Evolutionary conservation across 2,888 invertebrate species (phyloP).

Genomic region (Orthonychiurus folsomi): DNA sequence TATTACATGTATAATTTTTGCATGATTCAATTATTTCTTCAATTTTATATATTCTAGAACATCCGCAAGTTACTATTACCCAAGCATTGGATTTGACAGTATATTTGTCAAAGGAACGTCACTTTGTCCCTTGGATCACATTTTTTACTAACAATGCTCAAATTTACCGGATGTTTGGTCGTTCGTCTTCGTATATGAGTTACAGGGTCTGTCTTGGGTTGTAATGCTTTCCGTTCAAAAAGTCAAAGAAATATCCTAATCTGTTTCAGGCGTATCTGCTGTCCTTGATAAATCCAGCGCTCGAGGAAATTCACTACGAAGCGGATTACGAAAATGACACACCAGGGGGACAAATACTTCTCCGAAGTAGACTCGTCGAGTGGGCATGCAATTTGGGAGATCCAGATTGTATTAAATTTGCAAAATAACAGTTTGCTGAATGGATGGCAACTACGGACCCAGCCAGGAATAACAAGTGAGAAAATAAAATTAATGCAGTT

Average conservation of each 20-base stretch:
- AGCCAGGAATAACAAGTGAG: neutral
- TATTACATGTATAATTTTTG: no score
- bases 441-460: slow-evolving; percentile 26
- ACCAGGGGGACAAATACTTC: slow-evolving; percentile 19
- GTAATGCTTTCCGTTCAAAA: neutral
- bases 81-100: slow-evolving; percentile 23
- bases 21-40: no score
- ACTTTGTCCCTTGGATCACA: slow-evolving; percentile 29
- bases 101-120: slow-evolving; percentile 27
- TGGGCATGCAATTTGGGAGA: slow-evolving; percentile 32
- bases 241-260: no score
- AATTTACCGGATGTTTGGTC: slow-evolving; percentile 27
- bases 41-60: no score
- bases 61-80: slow-evolving; percentile 3
- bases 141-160: slow-evolving; percentile 32
- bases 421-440: slow-evolving; percentile 16
- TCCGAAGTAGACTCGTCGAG: slow-evolving; percentile 30
- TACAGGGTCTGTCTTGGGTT: slow-evolving; percentile 22
- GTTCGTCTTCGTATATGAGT: slow-evolving; percentile 18
- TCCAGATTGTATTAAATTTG: slow-evolving; percentile 21
- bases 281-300: slow-evolving; percentile 17
- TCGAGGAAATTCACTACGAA: slow-evolving; percentile 22
- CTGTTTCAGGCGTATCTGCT: slow-evolving; percentile 27
- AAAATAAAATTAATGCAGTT: no score
- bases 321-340: slow-evolving; percentile 18